A percentile compares a stretch with the other conserved stretches of the same genome.
phyloP scores from a whole-genome alignment of 2,797 vertebrate species.

The Nyctalus aviator region DNA sequence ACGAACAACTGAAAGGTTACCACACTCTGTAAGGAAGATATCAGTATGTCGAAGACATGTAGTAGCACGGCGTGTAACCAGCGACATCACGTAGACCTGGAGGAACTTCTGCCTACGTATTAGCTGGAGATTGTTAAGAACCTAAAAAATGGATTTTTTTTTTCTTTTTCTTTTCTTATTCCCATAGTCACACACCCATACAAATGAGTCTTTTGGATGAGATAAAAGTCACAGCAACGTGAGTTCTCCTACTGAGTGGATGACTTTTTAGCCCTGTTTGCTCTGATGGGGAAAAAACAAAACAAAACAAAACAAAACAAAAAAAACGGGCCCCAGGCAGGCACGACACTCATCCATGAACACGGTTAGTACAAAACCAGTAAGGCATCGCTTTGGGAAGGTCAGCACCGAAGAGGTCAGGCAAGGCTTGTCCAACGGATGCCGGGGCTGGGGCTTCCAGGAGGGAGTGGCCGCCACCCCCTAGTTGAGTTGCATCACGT shows the following conservation, averaged over 20 bases:
- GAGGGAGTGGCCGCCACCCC: conserved; percentile 70
- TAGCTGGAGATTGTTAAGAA: conserved; percentile 82
- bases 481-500: conserved; percentile 23
- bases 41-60: conserved; percentile 69
- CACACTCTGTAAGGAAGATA: conserved; percentile 65
- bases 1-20: conserved; percentile 1
- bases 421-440: conserved; percentile 78
- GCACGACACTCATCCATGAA: conserved; percentile 85
- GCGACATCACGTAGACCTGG: neutral
- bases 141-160: conserved; percentile 71
- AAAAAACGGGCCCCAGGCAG: conserved; percentile 74
- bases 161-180: conserved; percentile 74
- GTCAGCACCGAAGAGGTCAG: conserved; percentile 92
- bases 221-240: conserved; percentile 85
- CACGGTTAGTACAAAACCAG: conserved; percentile 88
- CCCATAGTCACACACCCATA: conserved; percentile 79
- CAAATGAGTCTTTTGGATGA: conserved; percentile 86
- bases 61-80: neutral
- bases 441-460: conserved; percentile 76
- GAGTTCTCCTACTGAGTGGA: conserved; percentile 82
- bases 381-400: conserved; percentile 94
- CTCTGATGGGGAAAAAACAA: conserved; percentile 73
- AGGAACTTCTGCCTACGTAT: conserved; percentile 70
- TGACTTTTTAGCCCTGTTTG: conserved; percentile 89
- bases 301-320: neutral